Conservation (phyloP, 2,888 invertebrate species). For the Lordiphosa fenestrarum region DNA sequence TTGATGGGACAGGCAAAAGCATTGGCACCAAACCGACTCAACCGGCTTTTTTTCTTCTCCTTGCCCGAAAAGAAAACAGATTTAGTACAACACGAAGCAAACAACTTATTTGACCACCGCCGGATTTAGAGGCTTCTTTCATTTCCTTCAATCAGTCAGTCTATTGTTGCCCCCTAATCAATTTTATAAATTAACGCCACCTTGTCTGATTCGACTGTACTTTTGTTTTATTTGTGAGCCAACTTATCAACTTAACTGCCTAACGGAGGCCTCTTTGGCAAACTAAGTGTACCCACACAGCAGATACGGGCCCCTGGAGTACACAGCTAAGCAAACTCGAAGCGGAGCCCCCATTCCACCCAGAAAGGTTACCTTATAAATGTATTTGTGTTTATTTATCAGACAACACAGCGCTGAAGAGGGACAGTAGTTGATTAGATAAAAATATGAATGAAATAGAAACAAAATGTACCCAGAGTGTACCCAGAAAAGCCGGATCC, state of each 20-base stretch:
- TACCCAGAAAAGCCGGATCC: conserved; percentile 11
- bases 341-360: conserved; percentile 28
- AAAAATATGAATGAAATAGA: conserved; percentile 16
- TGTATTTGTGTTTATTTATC: conserved; percentile 14
- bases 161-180: conserved; percentile 29
- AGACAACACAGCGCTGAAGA: conserved; percentile 1
- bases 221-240: conserved; percentile 43
- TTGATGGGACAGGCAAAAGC: no score
- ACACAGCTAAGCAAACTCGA: conserved; percentile 62
- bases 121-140: neutral
- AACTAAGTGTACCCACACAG: conserved; percentile 28
- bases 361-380: conserved; percentile 21
- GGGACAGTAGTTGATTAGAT: conserved; percentile 37
- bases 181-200: conserved; percentile 53
- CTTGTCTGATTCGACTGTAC: conserved; percentile 68
- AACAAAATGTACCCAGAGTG: conserved; percentile 8
- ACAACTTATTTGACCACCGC: no score
- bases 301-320: conserved; percentile 9
- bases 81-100: no score
- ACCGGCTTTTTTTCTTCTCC: no score
- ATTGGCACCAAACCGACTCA: no score
- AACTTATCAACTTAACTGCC: conserved; percentile 56
- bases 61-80: no score
- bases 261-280: conserved; percentile 62
- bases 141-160: neutral